Percentiles rank a stretch among this genome's conserved stretches.
Evolutionary conservation across 2,888 invertebrate species (phyloP).

Genomic region (Eubasilissa splendida): DNA sequence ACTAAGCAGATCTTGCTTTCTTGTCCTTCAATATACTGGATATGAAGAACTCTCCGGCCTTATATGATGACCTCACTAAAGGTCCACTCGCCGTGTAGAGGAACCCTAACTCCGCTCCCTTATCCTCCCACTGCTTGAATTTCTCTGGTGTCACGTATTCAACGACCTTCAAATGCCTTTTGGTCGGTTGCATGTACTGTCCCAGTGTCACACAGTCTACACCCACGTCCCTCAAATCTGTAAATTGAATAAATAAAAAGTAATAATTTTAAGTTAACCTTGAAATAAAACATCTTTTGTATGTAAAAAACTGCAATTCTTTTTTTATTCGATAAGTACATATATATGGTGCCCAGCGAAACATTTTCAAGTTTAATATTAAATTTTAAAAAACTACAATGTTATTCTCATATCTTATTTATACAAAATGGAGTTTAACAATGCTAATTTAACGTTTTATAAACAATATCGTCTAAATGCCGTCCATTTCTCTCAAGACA

Average conservation of each 20-base stretch:
- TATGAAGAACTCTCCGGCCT: slow-evolving; percentile 97
- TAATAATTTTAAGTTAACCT: too few species aligned
- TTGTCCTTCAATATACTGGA: slow-evolving; percentile 82
- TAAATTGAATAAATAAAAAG: slow-evolving; percentile 42
- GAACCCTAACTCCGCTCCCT: slow-evolving; percentile 91
- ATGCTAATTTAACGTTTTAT: too few species aligned
- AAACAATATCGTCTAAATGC: too few species aligned
- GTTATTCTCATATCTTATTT: too few species aligned
- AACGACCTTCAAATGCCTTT: slow-evolving; percentile 91
- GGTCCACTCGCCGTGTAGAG: slow-evolving; percentile 98
- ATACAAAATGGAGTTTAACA: too few species aligned
- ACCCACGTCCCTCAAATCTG: slow-evolving; percentile 84
- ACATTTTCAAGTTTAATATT: too few species aligned
- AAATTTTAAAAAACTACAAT: too few species aligned
- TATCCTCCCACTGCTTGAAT: slow-evolving; percentile 88
- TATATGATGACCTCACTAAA: slow-evolving; percentile 95
- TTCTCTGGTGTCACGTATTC: slow-evolving; percentile 98
- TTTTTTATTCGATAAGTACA: too few species aligned
- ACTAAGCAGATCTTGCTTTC: slow-evolving; percentile 65
- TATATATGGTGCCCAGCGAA: too few species aligned
- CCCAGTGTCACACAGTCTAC: slow-evolving; percentile 98
- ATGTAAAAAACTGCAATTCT: too few species aligned
- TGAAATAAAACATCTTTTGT: too few species aligned
- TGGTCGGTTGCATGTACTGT: slow-evolving; percentile 99
- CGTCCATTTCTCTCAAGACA: too few species aligned